These are phyloP conservation scores for Osmerus mordax DNA, from an alignment of 2,113 vertebrate genomes.

Conservation along the genomic window DNA sequence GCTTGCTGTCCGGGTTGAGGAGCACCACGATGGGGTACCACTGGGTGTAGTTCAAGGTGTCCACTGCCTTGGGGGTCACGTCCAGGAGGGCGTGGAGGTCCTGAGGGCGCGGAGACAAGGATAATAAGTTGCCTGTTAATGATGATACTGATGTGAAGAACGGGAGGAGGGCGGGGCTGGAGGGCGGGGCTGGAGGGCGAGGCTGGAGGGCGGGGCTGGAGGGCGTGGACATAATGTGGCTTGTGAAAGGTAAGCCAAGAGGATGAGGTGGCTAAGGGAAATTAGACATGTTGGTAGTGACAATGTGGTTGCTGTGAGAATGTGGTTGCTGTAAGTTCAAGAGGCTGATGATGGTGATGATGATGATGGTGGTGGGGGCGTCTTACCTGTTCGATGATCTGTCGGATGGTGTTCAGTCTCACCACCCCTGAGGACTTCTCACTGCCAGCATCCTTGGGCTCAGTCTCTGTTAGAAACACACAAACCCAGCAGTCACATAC, in stretches of 20 bases:
- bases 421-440: slow-evolving; percentile 92
- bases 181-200: too few species aligned
- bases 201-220: too few species aligned
- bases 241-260: too few species aligned
- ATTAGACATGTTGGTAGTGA: not conserved
- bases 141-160: too few species aligned
- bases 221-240: too few species aligned
- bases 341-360: not conserved
- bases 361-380: not conserved
- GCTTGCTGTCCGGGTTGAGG: slow-evolving; percentile 92
- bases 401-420: slow-evolving; percentile 90
- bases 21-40: slow-evolving; percentile 98
- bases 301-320: not conserved
- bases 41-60: slow-evolving; percentile 95
- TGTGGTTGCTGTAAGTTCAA: too few species aligned
- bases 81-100: slow-evolving; percentile 90
- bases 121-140: not conserved
- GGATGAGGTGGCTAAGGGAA: too few species aligned
- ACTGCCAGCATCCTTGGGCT: slow-evolving; percentile 91
- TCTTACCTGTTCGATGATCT: slow-evolving; percentile 94
- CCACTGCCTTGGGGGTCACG: slow-evolving; percentile 96
- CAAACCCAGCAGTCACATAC: not conserved
- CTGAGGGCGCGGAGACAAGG: slow-evolving; percentile 59
- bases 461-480: slow-evolving; percentile 77
- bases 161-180: too few species aligned